Conservation (phyloP, 2,888 invertebrate species). For the Clivina fossor region DNA sequence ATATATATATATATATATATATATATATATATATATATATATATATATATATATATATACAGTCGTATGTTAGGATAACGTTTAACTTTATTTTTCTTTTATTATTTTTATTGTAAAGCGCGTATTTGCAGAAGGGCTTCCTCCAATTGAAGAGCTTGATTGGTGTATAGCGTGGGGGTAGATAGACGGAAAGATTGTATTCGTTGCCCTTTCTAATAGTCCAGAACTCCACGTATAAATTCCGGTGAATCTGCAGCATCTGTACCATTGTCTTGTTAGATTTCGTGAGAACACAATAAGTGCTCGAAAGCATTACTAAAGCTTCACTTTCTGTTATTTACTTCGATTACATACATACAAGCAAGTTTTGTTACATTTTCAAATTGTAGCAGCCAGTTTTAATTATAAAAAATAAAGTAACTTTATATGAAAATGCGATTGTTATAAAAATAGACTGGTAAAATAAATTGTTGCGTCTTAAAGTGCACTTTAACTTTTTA, state of each 20-base stretch:
- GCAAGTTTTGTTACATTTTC: conserved; percentile 2
- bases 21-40: not conserved
- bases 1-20: conserved; percentile 2
- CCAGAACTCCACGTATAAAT: conserved; percentile 24
- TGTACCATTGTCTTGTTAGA: conserved; percentile 23
- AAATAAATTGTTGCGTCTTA: no score
- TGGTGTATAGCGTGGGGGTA: not conserved
- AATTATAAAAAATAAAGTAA: no score
- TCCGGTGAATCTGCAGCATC: not conserved
- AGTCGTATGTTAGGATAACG: no score
- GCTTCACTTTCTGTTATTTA: conserved; percentile 1
- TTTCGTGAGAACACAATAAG: conserved; percentile 5
- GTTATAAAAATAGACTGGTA: no score
- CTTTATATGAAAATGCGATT: no score
- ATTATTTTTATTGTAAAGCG: conserved; percentile 4
- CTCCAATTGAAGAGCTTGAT: conserved; percentile 15
- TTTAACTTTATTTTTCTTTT: not conserved
- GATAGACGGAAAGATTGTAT: no score
- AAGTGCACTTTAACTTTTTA: no score
- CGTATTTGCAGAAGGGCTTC: conserved; percentile 5
- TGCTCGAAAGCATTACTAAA: conserved; percentile 1
- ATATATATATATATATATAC: conserved; percentile 1
- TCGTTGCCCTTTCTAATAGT: no score
- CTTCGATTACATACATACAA: not conserved
- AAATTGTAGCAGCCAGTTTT: no score